A percentile compares a stretch with the other conserved stretches of the same genome.
These are phyloP conservation scores for Thryonomys swinderianus DNA, from an alignment of 2,113 vertebrate genomes.

Conservation along the genomic window DNA sequence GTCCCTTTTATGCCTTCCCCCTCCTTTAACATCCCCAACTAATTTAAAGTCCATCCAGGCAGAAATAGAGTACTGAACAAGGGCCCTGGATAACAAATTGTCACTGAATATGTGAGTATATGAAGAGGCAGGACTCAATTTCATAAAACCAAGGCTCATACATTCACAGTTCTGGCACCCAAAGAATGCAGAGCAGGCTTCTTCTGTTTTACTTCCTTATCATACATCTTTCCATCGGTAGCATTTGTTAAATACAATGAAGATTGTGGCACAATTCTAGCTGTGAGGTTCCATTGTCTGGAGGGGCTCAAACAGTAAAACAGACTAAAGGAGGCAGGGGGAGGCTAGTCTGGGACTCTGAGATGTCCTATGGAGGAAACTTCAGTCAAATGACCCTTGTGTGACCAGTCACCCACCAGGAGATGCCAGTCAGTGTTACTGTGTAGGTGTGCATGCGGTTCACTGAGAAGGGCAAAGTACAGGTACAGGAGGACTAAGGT, in stretches of 20 bases:
- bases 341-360: neutral
- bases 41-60: neutral
- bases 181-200: neutral
- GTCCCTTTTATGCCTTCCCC: neutral
- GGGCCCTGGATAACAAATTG: neutral
- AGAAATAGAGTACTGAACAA: neutral
- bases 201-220: neutral
- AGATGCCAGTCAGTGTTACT: neutral
- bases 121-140: neutral
- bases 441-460: neutral
- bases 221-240: neutral
- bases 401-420: neutral
- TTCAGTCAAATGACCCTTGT: neutral
- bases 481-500: neutral
- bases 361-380: neutral
- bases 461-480: neutral
- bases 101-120: neutral
- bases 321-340: neutral
- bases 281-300: neutral
- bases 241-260: neutral
- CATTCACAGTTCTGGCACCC: neutral
- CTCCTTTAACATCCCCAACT: neutral
- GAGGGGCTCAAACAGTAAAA: neutral
- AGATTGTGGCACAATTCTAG: neutral
- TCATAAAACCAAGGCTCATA: neutral